Evolutionary conservation across 2,888 invertebrate genomes (phyloP).

Genomic region (Morinoia aosen): DNA sequence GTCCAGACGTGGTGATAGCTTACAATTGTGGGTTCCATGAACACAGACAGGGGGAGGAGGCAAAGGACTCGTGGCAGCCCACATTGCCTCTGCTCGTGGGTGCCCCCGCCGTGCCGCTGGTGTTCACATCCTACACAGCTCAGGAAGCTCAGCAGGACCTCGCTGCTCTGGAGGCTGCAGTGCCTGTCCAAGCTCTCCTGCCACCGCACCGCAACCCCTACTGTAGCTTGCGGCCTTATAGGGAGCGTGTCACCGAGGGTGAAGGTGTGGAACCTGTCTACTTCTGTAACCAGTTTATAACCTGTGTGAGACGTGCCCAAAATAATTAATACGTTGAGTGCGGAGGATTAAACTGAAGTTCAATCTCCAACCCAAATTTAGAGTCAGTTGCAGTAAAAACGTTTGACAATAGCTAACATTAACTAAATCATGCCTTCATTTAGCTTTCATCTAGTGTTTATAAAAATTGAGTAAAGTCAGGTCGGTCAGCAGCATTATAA

Average conservation of each 20-base stretch:
- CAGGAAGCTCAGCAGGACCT: slow-evolving; percentile 59
- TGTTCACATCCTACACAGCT: slow-evolving; percentile 62
- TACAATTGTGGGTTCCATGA: slow-evolving; percentile 67
- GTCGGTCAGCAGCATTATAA: too few relatives aligned
- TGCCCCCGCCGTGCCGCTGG: slow-evolving; percentile 52
- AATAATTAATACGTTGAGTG: neutral
- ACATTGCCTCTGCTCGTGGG: slow-evolving; percentile 44
- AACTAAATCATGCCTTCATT: too few relatives aligned
- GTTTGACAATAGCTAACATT: too few relatives aligned
- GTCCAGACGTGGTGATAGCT: slow-evolving; percentile 59
- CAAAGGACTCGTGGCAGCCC: slow-evolving; percentile 56
- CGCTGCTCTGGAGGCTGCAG: neutral
- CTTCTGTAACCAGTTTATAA: slow-evolving; percentile 60
- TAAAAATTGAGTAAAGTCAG: too few relatives aligned
- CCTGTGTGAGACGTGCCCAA: slow-evolving; percentile 44
- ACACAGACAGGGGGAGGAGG: slow-evolving; percentile 28
- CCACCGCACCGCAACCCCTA: slow-evolving; percentile 58
- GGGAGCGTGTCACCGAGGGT: slow-evolving; percentile 56
- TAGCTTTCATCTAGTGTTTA: too few relatives aligned
- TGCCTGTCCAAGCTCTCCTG: neutral
- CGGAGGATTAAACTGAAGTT: too few relatives aligned
- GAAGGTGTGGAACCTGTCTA: slow-evolving; percentile 52
- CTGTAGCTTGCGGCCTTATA: slow-evolving; percentile 58
- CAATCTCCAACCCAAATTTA: too few relatives aligned
- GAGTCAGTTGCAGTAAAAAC: too few relatives aligned